Conservation (phyloP, 2,797 vertebrate genomes). For the Phyllotis vaccarum region DNA sequence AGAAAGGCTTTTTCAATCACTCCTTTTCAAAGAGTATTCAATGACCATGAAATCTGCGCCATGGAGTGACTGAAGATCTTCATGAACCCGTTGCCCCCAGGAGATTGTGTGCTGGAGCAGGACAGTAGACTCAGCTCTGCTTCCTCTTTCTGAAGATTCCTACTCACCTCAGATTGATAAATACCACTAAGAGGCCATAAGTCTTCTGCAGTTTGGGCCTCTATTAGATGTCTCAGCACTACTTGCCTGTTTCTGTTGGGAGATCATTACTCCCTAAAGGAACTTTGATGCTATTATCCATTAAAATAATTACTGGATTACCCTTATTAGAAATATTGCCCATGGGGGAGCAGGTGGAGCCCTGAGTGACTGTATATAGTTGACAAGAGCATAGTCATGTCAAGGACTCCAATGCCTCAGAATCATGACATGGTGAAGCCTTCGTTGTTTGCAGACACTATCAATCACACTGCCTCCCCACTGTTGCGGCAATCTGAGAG, state of each 20-base stretch:
- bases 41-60: not conserved
- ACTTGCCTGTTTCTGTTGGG: not conserved
- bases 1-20: conserved; percentile 26
- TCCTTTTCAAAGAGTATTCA: not conserved
- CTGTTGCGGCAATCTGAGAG: too few relatives aligned
- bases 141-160: not conserved
- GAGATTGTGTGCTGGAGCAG: not conserved
- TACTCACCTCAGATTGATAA: not conserved
- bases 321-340: not conserved
- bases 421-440: not conserved
- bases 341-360: not conserved
- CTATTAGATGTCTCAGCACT: not conserved
- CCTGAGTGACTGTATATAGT: not conserved
- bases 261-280: not conserved
- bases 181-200: not conserved
- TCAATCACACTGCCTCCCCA: not conserved
- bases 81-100: too few relatives aligned
- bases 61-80: not conserved
- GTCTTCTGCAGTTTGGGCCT: not conserved
- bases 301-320: not conserved
- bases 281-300: not conserved
- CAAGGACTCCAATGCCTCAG: not conserved
- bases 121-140: not conserved
- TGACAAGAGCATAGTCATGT: not conserved
- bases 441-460: not conserved